Evolutionary conservation across 1,140 invertebrate genomes (phyloP), one percentile per base, ranked within the genome.

Genomic region (Neotoxoptera formosana): DNA sequence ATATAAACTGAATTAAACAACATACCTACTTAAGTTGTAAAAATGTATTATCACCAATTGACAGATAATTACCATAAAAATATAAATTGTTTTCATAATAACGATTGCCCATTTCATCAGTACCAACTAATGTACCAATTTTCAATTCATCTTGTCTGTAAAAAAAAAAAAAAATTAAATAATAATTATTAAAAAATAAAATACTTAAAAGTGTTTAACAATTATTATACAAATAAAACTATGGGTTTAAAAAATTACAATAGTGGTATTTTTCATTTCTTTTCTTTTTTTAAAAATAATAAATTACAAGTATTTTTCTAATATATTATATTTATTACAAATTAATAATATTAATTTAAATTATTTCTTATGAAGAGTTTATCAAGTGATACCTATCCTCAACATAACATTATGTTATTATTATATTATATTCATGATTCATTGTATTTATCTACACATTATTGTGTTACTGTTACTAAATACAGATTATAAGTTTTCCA

Each of bases 31-130:
- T 88, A 34, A 91, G 11, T 41, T 41, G 41, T 48, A 76, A 53
- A 91, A 34, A 45, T 86, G 53, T n/a, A n/a, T 11, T 89, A 36
- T 91, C 41, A 90, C 51, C 20, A 56, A 93, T n/a, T 23, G 25
- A 83, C 60, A n/a, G 60, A 17, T 8, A 94, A 95, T 95, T 95
- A 96, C 98, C 97, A 95, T 97, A 97, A 95, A 99, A 99, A 95
- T 98, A 98, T 83, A 96, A 95, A 48, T 97, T 97, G 95, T 99
- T 99, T 96, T 99, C 97, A 95, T 96, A 99, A 95, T 99, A 99
- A 95, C 98, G 98, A 95, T 99, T 99, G 56, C 99, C 99, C 95
- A 97, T 99, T 95, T 98, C 97, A 95, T 99, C 99, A 93, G 96
- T 96, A n/a, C 99, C 99, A n/a, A 99, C 96, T 0, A 98, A 95